phyloP scores from a whole-genome alignment of 2,888 invertebrate genomes.

The Sipha maydis region DNA sequence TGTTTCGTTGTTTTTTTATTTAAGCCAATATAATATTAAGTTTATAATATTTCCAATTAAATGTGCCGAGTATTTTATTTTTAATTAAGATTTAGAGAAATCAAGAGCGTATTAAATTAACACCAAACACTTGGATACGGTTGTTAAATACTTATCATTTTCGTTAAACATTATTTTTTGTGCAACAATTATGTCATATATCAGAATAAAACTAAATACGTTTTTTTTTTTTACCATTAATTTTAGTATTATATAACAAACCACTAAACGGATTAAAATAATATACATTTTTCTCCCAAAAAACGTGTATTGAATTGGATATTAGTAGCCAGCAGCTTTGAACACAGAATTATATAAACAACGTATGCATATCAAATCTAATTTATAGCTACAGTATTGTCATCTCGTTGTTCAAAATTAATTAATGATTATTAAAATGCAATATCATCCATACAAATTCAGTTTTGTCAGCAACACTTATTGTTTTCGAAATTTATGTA shows the following conservation, averaged over 20 bases:
- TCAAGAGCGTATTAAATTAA: slow-evolving; percentile 28
- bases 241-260: slow-evolving; percentile 41
- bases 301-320: too few relatives aligned
- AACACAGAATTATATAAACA: neutral
- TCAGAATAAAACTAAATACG: neutral
- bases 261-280: neutral
- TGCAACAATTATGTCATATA: slow-evolving; percentile 50
- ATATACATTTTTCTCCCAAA: too few relatives aligned
- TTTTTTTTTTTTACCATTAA: slow-evolving; percentile 9
- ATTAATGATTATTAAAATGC: neutral
- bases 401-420: neutral
- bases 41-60: slow-evolving; percentile 25
- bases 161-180: slow-evolving; percentile 33
- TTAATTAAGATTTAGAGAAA: slow-evolving; percentile 42
- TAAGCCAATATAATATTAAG: neutral
- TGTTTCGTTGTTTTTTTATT: neutral
- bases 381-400: neutral
- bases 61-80: neutral
- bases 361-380: neutral
- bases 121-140: slow-evolving; percentile 3
- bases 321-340: too few relatives aligned
- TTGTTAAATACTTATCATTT: slow-evolving; percentile 22
- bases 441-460: slow-evolving; percentile 1
- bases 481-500: neutral
- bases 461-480: neutral